Conservation (phyloP, 92 coral and sea anemone genomes). For the Nematostella vectensis region DNA sequence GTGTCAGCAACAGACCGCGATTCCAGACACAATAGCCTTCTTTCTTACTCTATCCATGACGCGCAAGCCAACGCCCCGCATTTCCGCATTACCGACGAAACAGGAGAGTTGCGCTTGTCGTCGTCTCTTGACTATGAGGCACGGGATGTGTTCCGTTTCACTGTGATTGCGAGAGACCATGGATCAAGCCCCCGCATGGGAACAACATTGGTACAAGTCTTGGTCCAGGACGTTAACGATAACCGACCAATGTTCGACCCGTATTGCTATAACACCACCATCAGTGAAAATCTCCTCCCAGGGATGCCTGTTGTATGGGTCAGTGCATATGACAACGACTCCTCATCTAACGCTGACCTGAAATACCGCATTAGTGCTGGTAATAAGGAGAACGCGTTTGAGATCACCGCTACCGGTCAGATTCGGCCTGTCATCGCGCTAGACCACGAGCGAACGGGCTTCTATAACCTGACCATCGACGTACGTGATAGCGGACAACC, state of each 20-base stretch:
- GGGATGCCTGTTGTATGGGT: slow-evolving; percentile 1
- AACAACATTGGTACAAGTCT: slow-evolving; percentile 2
- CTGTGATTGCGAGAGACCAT: slow-evolving; percentile 14
- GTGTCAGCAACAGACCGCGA: slow-evolving; percentile 18
- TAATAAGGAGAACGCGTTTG: neutral
- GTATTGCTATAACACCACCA: neutral
- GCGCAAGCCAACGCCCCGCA: neutral
- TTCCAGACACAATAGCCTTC: neutral
- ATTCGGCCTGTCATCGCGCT: slow-evolving; percentile 1
- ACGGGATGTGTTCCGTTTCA: neutral
- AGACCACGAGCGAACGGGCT: neutral
- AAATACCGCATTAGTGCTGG: neutral
- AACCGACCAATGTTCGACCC: slow-evolving; percentile 28
- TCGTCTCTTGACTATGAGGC: neutral
- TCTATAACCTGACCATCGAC: neutral
- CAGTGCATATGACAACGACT: slow-evolving; percentile 7
- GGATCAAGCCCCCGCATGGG: slow-evolving; percentile 1
- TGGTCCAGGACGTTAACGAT: slow-evolving; percentile 20
- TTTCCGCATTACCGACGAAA: neutral
- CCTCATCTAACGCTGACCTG: slow-evolving; percentile 9
- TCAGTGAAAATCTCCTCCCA: neutral
- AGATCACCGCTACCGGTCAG: neutral
- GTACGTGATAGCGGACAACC: neutral
- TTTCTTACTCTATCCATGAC: slow-evolving; percentile 10
- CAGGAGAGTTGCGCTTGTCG: neutral